phyloP scores from a whole-genome alignment of 1,140 invertebrate genomes.

The Ceratoteleas bidentatus region DNA sequence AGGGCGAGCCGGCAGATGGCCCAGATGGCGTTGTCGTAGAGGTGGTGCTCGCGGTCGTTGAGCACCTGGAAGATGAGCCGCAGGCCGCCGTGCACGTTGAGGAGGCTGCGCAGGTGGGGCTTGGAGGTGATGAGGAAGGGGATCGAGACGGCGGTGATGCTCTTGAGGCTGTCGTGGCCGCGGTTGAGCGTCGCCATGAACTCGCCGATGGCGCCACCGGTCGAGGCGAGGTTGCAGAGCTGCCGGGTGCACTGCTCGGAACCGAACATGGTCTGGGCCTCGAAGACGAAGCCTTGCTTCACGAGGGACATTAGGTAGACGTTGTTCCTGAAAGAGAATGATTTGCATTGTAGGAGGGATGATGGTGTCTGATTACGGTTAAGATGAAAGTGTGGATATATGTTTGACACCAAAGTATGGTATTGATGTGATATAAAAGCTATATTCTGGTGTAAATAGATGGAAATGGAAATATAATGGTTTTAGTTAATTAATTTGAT shows the following conservation, averaged over 20 bases:
- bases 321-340: constrained; percentile 72
- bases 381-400: too few species aligned
- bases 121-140: constrained; percentile 74
- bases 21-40: constrained; percentile 73
- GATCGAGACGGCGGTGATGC: constrained; percentile 75
- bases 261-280: constrained; percentile 71
- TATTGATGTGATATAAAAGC: too few species aligned
- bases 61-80: constrained; percentile 73
- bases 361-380: too few species aligned
- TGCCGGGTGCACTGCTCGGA: constrained; percentile 68
- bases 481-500: too few species aligned
- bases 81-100: constrained; percentile 73
- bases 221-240: constrained; percentile 69
- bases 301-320: constrained; percentile 74
- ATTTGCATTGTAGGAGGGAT: too few species aligned
- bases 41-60: constrained; percentile 56
- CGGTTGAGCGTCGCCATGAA: constrained; percentile 70
- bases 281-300: constrained; percentile 77
- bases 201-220: constrained; percentile 74
- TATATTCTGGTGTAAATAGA: too few species aligned
- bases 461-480: too few species aligned
- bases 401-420: too few species aligned
- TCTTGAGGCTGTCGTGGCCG: constrained; percentile 70
- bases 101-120: constrained; percentile 63
- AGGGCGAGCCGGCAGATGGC: constrained; percentile 73